phyloP scores from a whole-genome alignment of 2,888 invertebrate species.

The Synergus laeviventris region DNA sequence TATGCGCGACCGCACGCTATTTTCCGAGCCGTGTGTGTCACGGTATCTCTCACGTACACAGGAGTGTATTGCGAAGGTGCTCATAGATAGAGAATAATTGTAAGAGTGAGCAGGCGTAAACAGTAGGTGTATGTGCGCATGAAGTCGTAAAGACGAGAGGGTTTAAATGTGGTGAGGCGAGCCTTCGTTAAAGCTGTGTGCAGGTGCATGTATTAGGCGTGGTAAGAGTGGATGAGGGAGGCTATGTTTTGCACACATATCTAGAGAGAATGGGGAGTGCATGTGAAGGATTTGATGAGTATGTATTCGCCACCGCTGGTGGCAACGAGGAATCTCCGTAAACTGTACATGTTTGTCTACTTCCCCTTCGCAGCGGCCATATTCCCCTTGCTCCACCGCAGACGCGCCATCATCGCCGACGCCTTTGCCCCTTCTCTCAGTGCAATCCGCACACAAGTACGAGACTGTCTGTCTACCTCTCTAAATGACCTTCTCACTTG shows the following conservation, averaged over 20 bases:
- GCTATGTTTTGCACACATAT: neutral
- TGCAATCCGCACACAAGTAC: conserved; percentile 45
- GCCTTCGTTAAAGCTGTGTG: conserved; percentile 12
- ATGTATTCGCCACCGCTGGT: conserved; percentile 55
- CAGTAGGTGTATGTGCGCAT: neutral
- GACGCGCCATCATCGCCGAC: conserved; percentile 56
- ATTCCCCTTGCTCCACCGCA: conserved; percentile 41
- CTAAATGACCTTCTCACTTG: conserved; percentile 25
- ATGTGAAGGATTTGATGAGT: conserved; percentile 26
- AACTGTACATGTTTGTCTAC: conserved; percentile 61
- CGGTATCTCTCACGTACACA: conserved; percentile 13
- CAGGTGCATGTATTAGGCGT: neutral
- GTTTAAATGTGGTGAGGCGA: conserved; percentile 23
- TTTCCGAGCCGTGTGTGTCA: conserved; percentile 13
- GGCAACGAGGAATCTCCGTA: conserved; percentile 64
- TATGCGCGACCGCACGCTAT: conserved; percentile 52
- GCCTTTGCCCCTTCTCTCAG: conserved; percentile 61
- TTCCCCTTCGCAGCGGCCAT: conserved; percentile 52
- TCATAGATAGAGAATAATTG: conserved; percentile 23
- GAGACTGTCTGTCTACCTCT: conserved; percentile 39
- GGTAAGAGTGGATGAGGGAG: neutral
- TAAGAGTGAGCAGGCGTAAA: conserved; percentile 21
- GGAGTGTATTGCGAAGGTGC: conserved; percentile 26
- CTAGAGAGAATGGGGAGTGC: neutral
- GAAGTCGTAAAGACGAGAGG: conserved; percentile 24